A percentile compares a stretch with the other conserved stretches of the same genome.
These are phyloP conservation scores for Pseudeuparius sepicola DNA, from an alignment of 2,888 invertebrate species.

Conservation along the genomic window DNA sequence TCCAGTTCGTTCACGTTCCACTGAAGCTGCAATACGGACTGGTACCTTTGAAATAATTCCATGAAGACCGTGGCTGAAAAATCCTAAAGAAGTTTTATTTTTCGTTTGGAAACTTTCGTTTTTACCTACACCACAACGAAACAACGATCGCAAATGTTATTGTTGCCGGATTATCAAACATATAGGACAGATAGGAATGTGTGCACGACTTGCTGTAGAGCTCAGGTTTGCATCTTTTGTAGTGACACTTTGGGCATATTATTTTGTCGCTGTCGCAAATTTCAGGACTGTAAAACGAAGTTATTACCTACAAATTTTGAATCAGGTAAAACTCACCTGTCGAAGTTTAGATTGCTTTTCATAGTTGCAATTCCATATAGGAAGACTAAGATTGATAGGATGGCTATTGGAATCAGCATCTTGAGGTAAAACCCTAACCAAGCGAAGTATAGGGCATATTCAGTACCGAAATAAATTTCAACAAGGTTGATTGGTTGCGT, in stretches of 20 bases:
- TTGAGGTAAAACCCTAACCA: constrained; percentile 46
- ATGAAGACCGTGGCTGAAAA: constrained; percentile 32
- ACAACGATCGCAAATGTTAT: constrained; percentile 24
- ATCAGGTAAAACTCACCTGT: constrained; percentile 21
- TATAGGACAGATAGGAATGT: constrained; percentile 20
- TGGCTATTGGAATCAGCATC: constrained; percentile 41
- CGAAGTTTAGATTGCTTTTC: constrained; percentile 11
- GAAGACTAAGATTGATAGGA: constrained; percentile 39
- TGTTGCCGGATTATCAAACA: constrained; percentile 26
- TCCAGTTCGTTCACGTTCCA: constrained; percentile 31
- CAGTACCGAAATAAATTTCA: constrained; percentile 46
- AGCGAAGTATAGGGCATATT: constrained; percentile 47
- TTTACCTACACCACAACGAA: constrained; percentile 36
- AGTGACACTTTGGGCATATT: constrained; percentile 27
- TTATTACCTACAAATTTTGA: no score
- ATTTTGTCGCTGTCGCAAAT: constrained; percentile 24
- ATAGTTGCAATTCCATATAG: constrained; percentile 36
- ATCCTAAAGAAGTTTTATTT: constrained; percentile 3
- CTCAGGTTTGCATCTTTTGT: constrained; percentile 23
- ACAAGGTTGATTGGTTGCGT: constrained; percentile 51
- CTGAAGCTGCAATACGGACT: constrained; percentile 29
- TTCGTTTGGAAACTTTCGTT: background rate
- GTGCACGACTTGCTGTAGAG: constrained; percentile 21
- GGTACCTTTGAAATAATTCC: constrained; percentile 33
- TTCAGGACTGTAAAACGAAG: constrained; percentile 24